A percentile compares a stretch with the other conserved stretches of the same genome.
These are phyloP conservation scores for Castor canadensis DNA, from an alignment of 2,113 vertebrate genomes.

Conservation along the genomic window DNA sequence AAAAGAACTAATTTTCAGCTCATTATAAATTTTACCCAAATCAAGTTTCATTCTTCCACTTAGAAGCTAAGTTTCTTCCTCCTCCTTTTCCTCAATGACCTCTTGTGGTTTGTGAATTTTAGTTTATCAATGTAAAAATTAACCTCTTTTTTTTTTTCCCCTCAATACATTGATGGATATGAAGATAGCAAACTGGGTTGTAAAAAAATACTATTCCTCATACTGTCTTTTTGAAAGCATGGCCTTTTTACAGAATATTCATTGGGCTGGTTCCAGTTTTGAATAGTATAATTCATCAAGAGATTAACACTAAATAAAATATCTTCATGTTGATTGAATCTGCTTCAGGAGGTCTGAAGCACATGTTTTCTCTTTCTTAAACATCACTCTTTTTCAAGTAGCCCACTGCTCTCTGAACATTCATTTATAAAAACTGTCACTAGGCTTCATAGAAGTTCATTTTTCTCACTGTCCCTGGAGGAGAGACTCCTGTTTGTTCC, in stretches of 20 bases:
- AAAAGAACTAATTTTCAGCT: constrained; percentile 28
- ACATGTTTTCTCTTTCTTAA: neutral
- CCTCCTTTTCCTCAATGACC: neutral
- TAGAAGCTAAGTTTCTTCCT: neutral
- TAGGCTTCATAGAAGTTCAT: neutral
- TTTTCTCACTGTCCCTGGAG: neutral
- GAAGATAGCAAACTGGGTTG: neutral
- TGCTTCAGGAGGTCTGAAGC: neutral
- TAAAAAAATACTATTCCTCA: neutral
- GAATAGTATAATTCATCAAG: constrained; percentile 28
- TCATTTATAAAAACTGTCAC: constrained; percentile 40
- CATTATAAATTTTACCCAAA: neutral
- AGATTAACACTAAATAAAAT: neutral
- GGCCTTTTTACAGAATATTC: neutral
- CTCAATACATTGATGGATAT: neutral
- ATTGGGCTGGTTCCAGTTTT: neutral
- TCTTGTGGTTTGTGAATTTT: neutral
- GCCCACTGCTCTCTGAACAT: neutral
- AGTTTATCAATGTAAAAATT: neutral
- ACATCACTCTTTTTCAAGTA: neutral
- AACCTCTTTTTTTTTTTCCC: neutral
- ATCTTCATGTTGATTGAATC: neutral
- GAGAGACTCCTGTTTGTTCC: neutral
- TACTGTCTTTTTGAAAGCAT: neutral
- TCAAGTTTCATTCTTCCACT: neutral